Conservation (phyloP, 2,797 vertebrate genomes). For the Sciaenops ocellatus region DNA sequence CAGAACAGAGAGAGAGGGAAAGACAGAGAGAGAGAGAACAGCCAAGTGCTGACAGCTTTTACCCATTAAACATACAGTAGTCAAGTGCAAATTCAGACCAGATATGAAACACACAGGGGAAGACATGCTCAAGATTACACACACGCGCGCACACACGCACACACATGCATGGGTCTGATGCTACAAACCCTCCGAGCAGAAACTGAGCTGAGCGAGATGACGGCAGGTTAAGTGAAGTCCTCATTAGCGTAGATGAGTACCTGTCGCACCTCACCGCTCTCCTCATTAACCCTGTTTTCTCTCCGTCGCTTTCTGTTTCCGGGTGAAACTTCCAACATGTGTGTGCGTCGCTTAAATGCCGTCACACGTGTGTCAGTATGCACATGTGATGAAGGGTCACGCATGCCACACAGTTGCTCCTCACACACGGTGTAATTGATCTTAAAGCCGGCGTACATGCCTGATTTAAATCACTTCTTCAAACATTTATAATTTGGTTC, state of each 20-base stretch:
- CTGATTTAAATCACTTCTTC: conserved; percentile 4
- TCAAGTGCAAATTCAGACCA: conserved; percentile 94
- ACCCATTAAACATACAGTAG: conserved; percentile 98
- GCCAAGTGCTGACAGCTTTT: conserved; percentile 93
- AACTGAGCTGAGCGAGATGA: conserved; percentile 55
- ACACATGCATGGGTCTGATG: conserved; percentile 41
- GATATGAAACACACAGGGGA: conserved; percentile 79
- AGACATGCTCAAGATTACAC: conserved; percentile 60
- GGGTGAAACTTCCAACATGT: conserved; percentile 15
- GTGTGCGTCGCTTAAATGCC: not conserved
- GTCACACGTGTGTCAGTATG: conserved; percentile 15
- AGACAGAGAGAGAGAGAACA: conserved; percentile 57
- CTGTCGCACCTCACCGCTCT: conserved; percentile 57
- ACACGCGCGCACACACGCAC: conserved; percentile 17
- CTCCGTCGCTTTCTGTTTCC: conserved; percentile 11
- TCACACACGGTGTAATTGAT: conserved; percentile 29
- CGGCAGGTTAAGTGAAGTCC: conserved; percentile 74
- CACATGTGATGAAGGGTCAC: conserved; percentile 21
- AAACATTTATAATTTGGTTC: not conserved
- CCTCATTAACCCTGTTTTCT: conserved; percentile 68
- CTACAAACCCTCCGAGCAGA: conserved; percentile 36
- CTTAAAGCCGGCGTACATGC: not conserved
- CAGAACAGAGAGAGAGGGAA: conserved; percentile 68
- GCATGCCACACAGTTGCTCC: conserved; percentile 11
- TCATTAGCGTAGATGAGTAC: conserved; percentile 76